These are phyloP conservation scores for Rhinoderma darwinii DNA, from an alignment of 2,113 vertebrate genomes.

Conservation along the genomic window DNA sequence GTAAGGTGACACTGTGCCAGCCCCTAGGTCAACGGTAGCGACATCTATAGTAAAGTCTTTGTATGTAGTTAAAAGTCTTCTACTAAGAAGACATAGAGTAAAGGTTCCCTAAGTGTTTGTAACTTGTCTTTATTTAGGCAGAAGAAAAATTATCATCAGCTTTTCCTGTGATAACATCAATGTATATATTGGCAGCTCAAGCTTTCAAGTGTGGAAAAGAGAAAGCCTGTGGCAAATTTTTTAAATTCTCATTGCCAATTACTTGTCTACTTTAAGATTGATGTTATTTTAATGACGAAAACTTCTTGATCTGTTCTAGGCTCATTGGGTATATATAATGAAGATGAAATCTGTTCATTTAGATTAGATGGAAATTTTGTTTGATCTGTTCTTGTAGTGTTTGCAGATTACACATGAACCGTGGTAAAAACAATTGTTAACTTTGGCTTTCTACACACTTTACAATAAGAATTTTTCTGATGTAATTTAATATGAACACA, in stretches of 20 bases:
- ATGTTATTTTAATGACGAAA: background rate
- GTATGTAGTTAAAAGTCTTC: background rate
- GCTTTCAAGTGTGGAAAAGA: background rate
- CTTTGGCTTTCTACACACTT: background rate
- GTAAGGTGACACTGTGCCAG: too few species aligned
- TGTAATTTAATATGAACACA: too few species aligned
- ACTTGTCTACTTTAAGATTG: background rate
- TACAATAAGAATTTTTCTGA: background rate
- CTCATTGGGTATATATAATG: background rate
- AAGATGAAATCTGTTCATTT: background rate
- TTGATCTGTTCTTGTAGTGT: background rate
- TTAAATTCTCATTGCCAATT: background rate
- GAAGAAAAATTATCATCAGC: background rate
- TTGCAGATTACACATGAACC: background rate
- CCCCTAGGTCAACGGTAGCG: too few species aligned
- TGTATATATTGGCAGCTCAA: background rate
- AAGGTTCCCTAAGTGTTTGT: too few species aligned
- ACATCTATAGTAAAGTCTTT: background rate
- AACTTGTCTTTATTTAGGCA: too few species aligned
- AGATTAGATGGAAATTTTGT: background rate
- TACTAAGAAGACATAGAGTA: background rate
- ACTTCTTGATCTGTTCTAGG: background rate
- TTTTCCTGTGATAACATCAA: background rate
- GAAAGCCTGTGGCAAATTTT: background rate
- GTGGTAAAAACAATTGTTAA: background rate